Evolutionary conservation across 1,140 invertebrate species (phyloP).

Genomic region (Grapholita molesta): DNA sequence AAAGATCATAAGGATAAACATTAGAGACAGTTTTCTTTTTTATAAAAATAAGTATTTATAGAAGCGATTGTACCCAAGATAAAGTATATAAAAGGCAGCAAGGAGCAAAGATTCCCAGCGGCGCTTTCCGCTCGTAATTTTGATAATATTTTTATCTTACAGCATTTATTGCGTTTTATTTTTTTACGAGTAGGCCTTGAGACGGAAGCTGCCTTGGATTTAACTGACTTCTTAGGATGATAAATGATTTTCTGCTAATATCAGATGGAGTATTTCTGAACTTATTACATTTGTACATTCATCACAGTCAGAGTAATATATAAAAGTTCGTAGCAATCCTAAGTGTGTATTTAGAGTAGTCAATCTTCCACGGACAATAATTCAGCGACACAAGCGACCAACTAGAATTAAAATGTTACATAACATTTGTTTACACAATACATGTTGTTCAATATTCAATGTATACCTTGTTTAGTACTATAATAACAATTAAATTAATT

Average conservation of each 20-base stretch:
- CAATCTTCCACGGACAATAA: not conserved
- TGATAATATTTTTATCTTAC: slow-evolving; percentile 48
- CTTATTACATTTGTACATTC: not conserved
- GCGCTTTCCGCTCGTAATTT: slow-evolving; percentile 40
- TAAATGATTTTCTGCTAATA: slow-evolving; percentile 22
- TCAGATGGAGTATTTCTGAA: not conserved
- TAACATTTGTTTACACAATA: too few relatives aligned
- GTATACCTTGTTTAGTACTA: too few relatives aligned
- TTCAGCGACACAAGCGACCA: too few relatives aligned
- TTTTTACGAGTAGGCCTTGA: slow-evolving; percentile 32
- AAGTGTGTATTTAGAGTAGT: not conserved
- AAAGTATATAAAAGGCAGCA: slow-evolving; percentile 30
- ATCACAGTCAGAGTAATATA: not conserved
- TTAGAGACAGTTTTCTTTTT: slow-evolving; percentile 21
- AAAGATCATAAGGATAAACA: too few relatives aligned
- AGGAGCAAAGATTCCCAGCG: slow-evolving; percentile 27
- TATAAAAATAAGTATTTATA: slow-evolving; percentile 21
- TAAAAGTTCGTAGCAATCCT: too few relatives aligned
- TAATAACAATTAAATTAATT: too few relatives aligned
- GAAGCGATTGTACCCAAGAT: slow-evolving; percentile 27
- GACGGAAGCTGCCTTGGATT: slow-evolving; percentile 16
- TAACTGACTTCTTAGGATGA: slow-evolving; percentile 25
- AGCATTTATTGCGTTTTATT: slow-evolving; percentile 50
- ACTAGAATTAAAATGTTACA: too few relatives aligned
- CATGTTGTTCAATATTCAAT: too few relatives aligned